Evolutionary conservation across 2,113 vertebrate genomes (phyloP).

Genomic region (Carollia perspicillata): DNA sequence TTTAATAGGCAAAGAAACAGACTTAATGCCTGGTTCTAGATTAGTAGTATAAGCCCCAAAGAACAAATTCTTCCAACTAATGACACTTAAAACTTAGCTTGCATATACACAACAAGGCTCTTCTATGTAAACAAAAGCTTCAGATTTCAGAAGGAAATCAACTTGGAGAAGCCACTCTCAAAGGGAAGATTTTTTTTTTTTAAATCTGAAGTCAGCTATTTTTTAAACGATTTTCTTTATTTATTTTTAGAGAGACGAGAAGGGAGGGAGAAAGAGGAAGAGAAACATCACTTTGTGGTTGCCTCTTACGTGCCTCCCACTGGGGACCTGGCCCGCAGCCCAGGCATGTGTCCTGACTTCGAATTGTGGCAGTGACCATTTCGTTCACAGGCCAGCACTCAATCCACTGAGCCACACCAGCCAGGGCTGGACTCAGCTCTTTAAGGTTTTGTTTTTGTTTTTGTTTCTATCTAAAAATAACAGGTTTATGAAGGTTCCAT

Average conservation of each 20-base stretch:
- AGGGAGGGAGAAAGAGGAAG: no score
- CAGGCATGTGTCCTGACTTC: no score
- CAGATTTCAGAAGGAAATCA: background rate
- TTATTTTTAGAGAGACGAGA: no score
- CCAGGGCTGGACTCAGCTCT: background rate
- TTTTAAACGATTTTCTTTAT: no score
- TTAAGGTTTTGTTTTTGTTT: background rate
- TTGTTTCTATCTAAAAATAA: background rate
- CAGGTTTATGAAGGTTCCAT: background rate
- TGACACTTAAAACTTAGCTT: background rate
- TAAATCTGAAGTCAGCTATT: background rate
- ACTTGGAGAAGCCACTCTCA: background rate
- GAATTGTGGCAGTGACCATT: no score
- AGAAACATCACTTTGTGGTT: no score
- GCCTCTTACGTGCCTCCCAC: no score
- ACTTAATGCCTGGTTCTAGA: background rate
- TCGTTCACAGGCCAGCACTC: no score
- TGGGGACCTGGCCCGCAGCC: no score
- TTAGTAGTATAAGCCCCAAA: background rate
- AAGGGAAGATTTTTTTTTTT: background rate
- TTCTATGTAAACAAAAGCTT: background rate
- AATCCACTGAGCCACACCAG: no score
- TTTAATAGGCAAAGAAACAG: background rate
- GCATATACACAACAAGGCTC: background rate
- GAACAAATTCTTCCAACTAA: background rate